These are phyloP conservation scores for Adelphocoris suturalis DNA, from an alignment of 2,888 invertebrate genomes.

Conservation along the genomic window DNA sequence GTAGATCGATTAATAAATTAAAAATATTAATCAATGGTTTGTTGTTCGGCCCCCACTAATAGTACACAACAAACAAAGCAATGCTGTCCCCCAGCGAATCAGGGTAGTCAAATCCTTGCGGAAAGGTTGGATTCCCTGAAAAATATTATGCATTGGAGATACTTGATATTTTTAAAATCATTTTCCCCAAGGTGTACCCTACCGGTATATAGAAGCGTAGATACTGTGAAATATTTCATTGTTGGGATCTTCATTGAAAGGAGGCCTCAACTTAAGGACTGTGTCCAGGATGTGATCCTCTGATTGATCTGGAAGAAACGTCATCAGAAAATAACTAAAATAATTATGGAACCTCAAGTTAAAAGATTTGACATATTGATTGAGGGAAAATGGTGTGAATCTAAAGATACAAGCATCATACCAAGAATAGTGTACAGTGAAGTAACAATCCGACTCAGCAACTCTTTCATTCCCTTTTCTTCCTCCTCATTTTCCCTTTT, in stretches of 20 bases:
- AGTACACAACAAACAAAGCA: too few relatives aligned
- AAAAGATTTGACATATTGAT: too few relatives aligned
- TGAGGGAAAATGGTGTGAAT: too few relatives aligned
- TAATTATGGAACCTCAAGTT: background rate
- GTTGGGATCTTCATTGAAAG: background rate
- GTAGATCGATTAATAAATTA: too few relatives aligned
- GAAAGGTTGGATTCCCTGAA: too few relatives aligned
- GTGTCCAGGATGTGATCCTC: constrained; percentile 3
- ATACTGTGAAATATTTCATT: background rate
- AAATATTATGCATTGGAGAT: too few relatives aligned
- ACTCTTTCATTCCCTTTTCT: background rate
- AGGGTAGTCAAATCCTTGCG: too few relatives aligned
- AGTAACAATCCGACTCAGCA: background rate
- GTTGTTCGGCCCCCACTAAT: too few relatives aligned
- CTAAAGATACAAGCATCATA: background rate
- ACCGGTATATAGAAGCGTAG: background rate
- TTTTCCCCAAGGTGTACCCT: background rate
- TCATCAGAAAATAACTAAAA: background rate
- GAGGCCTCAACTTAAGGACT: background rate
- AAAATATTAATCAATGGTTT: too few relatives aligned
- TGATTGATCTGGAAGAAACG: background rate
- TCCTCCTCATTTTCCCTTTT: background rate
- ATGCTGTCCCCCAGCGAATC: too few relatives aligned
- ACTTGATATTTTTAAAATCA: too few relatives aligned
- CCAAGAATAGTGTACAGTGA: background rate